Evolutionary conservation across 2,797 vertebrate species (phyloP).

Genomic region (Silurus lanzhouensis): DNA sequence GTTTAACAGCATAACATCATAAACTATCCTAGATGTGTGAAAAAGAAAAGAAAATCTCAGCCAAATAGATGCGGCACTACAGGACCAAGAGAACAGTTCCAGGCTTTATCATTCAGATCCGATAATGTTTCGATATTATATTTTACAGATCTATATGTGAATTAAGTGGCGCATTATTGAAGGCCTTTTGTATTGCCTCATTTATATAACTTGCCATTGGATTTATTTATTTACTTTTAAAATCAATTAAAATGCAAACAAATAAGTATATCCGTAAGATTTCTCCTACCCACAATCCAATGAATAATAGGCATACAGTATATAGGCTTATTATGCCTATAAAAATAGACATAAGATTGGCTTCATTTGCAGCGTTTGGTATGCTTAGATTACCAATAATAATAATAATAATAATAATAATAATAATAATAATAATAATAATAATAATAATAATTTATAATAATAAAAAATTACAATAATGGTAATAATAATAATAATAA

Average conservation of each 20-base stretch:
- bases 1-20: background rate
- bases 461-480: too few species aligned
- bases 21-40: constrained; percentile 1
- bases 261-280: background rate
- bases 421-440: too few species aligned
- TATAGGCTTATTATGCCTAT: too few species aligned
- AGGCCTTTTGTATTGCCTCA: background rate
- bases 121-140: background rate
- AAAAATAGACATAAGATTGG: too few species aligned
- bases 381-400: too few species aligned
- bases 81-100: background rate
- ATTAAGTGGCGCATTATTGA: background rate
- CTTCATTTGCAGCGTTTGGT: too few species aligned
- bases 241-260: background rate
- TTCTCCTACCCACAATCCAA: background rate
- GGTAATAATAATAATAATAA: too few species aligned
- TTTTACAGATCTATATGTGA: background rate
- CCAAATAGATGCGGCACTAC: background rate
- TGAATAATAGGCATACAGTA: too few species aligned
- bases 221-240: background rate
- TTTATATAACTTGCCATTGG: background rate
- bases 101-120: background rate
- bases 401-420: too few species aligned
- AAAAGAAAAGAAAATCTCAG: background rate
- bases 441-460: too few species aligned